Conservation (phyloP, 1,140 invertebrate genomes). For the Trichogramma pretiosum region DNA sequence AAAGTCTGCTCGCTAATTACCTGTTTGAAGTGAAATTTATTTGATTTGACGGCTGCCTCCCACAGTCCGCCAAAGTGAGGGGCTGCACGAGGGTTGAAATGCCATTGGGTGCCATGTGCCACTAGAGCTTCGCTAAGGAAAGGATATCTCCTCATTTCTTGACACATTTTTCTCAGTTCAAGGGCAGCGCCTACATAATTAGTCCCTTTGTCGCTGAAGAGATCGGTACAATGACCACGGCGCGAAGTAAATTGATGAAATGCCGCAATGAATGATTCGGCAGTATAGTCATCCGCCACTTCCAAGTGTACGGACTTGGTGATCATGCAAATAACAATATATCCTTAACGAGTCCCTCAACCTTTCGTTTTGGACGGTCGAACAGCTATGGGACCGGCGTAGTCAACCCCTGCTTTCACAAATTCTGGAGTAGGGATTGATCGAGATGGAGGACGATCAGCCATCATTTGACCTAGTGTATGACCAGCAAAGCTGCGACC, state of each 20-base stretch:
- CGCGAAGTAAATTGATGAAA: conserved; percentile 30
- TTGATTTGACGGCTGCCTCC: conserved; percentile 20
- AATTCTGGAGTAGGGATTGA: conserved; percentile 22
- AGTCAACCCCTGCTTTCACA: conserved; percentile 27
- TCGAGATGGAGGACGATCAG: conserved; percentile 22
- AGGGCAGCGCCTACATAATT: conserved; percentile 19
- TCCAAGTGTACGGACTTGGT: conserved; percentile 35
- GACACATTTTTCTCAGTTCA: neutral
- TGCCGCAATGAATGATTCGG: conserved; percentile 29
- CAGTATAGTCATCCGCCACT: conserved; percentile 23
- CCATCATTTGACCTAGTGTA: conserved; percentile 27
- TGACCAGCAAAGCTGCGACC: neutral
- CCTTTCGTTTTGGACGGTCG: conserved; percentile 13
- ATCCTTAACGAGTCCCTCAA: conserved; percentile 22
- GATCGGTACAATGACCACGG: conserved; percentile 18
- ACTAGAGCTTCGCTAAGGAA: neutral
- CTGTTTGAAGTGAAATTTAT: conserved; percentile 22
- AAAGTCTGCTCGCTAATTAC: conserved; percentile 10
- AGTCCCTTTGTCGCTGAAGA: conserved; percentile 32
- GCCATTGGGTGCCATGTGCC: neutral
- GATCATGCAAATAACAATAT: conserved; percentile 20
- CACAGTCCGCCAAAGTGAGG: conserved; percentile 15
- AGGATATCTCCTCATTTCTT: too few relatives aligned
- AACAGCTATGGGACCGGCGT: conserved; percentile 27
- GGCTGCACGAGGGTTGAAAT: neutral